Base-by-base conservation (phyloP, 2,113 vertebrate species). In the Syrrhaptes paradoxus region DNA sequence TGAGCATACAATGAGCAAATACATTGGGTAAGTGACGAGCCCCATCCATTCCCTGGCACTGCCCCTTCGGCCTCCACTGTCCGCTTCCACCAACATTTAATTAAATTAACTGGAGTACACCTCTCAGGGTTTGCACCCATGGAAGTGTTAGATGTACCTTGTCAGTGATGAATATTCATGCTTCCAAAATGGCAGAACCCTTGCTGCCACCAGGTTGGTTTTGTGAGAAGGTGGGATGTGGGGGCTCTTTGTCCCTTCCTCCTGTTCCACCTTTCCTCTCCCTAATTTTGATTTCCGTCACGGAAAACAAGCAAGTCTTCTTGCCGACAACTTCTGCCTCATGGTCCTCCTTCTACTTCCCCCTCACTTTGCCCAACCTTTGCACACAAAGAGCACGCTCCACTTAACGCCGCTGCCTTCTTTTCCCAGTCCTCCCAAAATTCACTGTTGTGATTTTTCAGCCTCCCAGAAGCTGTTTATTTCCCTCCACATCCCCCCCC, bases 401-500 rank as follows among this genome's bases (percentile, higher is more conserved):
- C 14, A 41, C 80, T 71, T 62, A 80, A 62, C 4, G 0, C 76
- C 1, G 0, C 79, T 78, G 46, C 81, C 36, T 62, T 52, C 61
- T 77, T 89, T 94, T 49, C 66, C 65, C 71, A 58, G 3, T 67
- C 61, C 65, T 85, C 88, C 66, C 89, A 20, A 95, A 91, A 91
- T 78, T 94, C 82, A 49, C 58, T 72, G 3, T 21, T 19, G 1
- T 70, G 82, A 89, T 91, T 91, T 95, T 97, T 92, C 80, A 97
- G 91, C 96, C 98, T 98, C 98, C 97, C 92, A 93, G 97, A 99
- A 98, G 97, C 98, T 99, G 98, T 99, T 99, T 99, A 98, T 99
- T 99, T 99, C 98, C 98, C 97, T 65, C 19, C 9, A 9, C 1
- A 45, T 79, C 89, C 74, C 95, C 95, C 90, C 86, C 79, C 71